Evolutionary conservation across 2,113 vertebrate genomes (phyloP).

Genomic region (Polypterus senegalus): DNA sequence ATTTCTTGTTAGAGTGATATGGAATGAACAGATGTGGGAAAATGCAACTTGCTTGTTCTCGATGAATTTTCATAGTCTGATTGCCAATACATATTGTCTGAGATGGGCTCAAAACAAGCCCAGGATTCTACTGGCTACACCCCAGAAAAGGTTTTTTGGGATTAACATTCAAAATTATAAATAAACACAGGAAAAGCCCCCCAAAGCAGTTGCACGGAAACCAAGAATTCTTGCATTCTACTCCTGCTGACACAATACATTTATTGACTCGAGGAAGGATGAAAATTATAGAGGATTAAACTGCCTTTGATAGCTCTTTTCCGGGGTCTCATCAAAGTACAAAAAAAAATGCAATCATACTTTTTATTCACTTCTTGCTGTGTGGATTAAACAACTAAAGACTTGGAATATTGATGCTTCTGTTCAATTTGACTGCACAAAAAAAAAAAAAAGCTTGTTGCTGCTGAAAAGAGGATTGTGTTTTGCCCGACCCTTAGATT

Average conservation of each 20-base stretch:
- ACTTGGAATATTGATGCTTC: not conserved
- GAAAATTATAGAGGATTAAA: conserved; percentile 18
- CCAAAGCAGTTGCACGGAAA: too few relatives aligned
- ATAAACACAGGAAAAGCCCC: too few relatives aligned
- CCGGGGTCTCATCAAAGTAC: conserved; percentile 7
- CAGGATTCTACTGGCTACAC: too few relatives aligned
- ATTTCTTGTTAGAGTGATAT: too few relatives aligned
- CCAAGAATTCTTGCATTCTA: too few relatives aligned
- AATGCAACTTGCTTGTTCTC: too few relatives aligned
- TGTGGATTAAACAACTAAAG: conserved; percentile 6
- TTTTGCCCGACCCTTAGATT: not conserved
- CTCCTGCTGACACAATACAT: conserved; percentile 3
- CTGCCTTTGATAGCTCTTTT: conserved; percentile 18
- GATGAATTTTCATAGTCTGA: too few relatives aligned
- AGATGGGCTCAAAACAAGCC: too few relatives aligned
- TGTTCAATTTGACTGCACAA: conserved; percentile 1
- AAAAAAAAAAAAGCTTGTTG: conserved; percentile 4
- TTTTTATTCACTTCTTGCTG: conserved; percentile 1
- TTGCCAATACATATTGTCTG: too few relatives aligned
- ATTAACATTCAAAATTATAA: too few relatives aligned
- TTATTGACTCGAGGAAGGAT: not conserved
- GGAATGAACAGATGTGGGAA: too few relatives aligned
- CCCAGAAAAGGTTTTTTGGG: too few relatives aligned
- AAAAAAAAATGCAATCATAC: conserved; percentile 18
- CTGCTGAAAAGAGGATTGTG: not conserved